These are phyloP conservation scores for Stramonita haemastoma DNA, from an alignment of 2,888 invertebrate species.

Conservation along the genomic window DNA sequence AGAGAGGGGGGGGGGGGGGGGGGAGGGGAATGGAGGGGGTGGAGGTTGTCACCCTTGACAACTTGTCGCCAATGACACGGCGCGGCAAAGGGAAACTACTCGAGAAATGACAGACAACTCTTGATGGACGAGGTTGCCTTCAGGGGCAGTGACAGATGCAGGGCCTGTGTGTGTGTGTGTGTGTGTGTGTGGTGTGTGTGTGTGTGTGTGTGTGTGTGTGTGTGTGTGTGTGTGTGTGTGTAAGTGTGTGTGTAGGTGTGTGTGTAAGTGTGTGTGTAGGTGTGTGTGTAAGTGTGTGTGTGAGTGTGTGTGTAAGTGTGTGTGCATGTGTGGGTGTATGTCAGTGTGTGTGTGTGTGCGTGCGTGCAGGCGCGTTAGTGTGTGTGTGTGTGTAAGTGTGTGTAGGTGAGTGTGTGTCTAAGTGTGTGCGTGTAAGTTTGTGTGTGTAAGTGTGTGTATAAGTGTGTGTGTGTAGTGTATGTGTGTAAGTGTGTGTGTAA, in stretches of 20 bases:
- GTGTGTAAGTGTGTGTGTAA: background rate
- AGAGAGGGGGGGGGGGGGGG: background rate
- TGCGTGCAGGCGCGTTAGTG: no score
- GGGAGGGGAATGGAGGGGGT: background rate
- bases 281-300: background rate
- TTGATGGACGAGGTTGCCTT: background rate
- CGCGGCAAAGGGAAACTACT: background rate
- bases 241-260: background rate
- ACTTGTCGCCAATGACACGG: background rate
- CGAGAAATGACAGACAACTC: background rate
- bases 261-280: background rate
- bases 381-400: background rate
- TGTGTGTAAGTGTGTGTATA: background rate
- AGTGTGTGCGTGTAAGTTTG: background rate
- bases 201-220: background rate
- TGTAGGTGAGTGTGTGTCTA: conserved; percentile 1
- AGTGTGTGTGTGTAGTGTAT: background rate
- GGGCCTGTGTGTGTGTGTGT: background rate
- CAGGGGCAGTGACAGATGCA: background rate
- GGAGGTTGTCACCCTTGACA: background rate
- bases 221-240: conserved; percentile 1
- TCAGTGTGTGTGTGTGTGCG: background rate
- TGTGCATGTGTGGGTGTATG: no score
- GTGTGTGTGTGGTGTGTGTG: background rate
- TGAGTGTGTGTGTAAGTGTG: background rate